These are phyloP conservation scores for Chloroceryle amazona DNA, from an alignment of 2,797 vertebrate genomes.

Conservation along the genomic window DNA sequence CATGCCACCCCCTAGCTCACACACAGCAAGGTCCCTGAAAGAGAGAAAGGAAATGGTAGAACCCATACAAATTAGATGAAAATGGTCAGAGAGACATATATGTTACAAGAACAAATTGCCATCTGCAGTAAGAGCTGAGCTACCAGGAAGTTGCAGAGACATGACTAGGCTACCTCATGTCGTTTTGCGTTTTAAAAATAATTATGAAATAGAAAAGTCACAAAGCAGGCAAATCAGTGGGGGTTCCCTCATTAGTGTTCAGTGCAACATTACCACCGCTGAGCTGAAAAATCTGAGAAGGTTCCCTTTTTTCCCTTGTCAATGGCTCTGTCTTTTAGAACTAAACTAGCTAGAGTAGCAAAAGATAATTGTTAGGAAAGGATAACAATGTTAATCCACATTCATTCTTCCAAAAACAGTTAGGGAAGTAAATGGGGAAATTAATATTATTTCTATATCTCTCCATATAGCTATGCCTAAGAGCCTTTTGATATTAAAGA, in stretches of 20 bases:
- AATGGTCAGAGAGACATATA: slow-evolving; percentile 85
- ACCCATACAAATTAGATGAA: slow-evolving; percentile 86
- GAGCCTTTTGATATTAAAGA: slow-evolving; percentile 61
- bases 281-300: slow-evolving; percentile 87
- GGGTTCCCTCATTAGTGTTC: slow-evolving; percentile 89
- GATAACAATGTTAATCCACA: slow-evolving; percentile 87
- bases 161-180: slow-evolving; percentile 85
- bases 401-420: slow-evolving; percentile 85
- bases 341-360: slow-evolving; percentile 88
- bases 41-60: slow-evolving; percentile 86
- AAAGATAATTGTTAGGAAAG: slow-evolving; percentile 87
- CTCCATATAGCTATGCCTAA: slow-evolving; percentile 62
- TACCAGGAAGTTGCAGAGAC: slow-evolving; percentile 86
- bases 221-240: slow-evolving; percentile 88
- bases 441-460: slow-evolving; percentile 78
- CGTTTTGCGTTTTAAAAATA: slow-evolving; percentile 90
- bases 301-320: slow-evolving; percentile 85
- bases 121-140: slow-evolving; percentile 82
- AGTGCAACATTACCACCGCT: slow-evolving; percentile 87
- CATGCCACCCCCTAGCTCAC: slow-evolving; percentile 99
- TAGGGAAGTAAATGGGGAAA: slow-evolving; percentile 82
- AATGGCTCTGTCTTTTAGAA: slow-evolving; percentile 86
- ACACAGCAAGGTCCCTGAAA: slow-evolving; percentile 96
- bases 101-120: slow-evolving; percentile 88
- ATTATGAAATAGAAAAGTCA: slow-evolving; percentile 91